These are phyloP conservation scores for Ondatra zibethicus DNA, from an alignment of 2,113 vertebrate species.

Conservation along the genomic window DNA sequence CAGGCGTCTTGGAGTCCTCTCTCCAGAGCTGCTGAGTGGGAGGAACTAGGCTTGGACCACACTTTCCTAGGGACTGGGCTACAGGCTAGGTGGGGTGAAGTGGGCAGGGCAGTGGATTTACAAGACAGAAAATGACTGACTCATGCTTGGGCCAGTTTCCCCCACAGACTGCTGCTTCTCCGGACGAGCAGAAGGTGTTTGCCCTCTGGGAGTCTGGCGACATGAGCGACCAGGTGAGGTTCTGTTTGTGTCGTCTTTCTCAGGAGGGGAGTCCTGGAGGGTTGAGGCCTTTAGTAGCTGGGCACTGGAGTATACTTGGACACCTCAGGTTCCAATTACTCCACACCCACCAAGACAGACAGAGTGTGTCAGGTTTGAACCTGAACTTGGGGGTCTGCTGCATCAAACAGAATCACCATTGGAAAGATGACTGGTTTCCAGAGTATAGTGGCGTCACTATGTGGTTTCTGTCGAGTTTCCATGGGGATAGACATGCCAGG, in stretches of 20 bases:
- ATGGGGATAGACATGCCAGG: neutral
- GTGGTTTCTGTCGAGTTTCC: neutral
- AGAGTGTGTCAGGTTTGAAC: neutral
- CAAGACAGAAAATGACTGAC: neutral
- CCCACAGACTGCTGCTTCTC: conserved; percentile 93
- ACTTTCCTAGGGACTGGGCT: neutral
- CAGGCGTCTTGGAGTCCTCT: neutral
- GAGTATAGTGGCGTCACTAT: neutral
- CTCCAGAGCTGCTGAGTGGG: neutral
- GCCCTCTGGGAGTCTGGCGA: conserved; percentile 97
- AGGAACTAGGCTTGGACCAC: neutral
- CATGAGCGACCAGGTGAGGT: conserved; percentile 93
- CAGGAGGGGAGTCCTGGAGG: neutral
- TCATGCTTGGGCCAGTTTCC: conserved; percentile 90
- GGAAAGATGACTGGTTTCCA: neutral
- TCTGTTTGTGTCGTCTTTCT: neutral
- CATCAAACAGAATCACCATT: neutral
- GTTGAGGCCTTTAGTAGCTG: no score
- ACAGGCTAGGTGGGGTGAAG: no score
- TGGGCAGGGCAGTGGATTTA: rapidly evolving
- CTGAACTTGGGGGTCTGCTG: neutral
- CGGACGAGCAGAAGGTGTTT: conserved; percentile 98
- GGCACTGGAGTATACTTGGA: rapidly evolving
- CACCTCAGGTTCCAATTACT: neutral
- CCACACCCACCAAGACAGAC: neutral